Base-by-base conservation (phyloP, 1,140 invertebrate species). In the Holcopasites calliopsidis region DNA sequence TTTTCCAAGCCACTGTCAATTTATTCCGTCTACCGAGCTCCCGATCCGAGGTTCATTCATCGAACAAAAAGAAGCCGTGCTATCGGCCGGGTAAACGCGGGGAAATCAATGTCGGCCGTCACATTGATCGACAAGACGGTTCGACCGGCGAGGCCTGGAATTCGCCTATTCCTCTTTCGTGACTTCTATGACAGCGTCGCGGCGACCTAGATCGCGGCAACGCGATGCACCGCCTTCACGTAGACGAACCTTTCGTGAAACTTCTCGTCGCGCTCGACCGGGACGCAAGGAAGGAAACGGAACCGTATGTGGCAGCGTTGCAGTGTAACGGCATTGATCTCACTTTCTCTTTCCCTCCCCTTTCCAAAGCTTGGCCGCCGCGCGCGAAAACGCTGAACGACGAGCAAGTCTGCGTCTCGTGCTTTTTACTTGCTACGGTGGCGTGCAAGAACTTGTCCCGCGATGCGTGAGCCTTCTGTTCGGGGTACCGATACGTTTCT, bases 301-400 rank as follows among this genome's bases (percentile, higher is more conserved):
- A 70, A 60, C 52, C 62, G 64, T 64, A 64, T 82, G 75, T 77
- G 64, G 50, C 70, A 78, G 80, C 78, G 50, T 79, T 79, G 81
- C 80, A 76, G 47, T 52, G 42, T 58, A 77, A 77, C 74, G 80
- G 50, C 79, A 79, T 82, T 82, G 74, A 77, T 81, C 74, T 74
- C 54, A 31, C 54, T 61, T 47, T 76, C 54, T 76, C 55, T 33
- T 31, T 16, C 38, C 38, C 11, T 42, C 23, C 58, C 5, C 26
- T 13, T 33, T 21, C 13, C 3, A 26, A 55, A 23, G 40, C 10
- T 70, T 21, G 44, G 16, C 44, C 28, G 54, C 40, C 23, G 18
- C 28, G n/a, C 49, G n/a, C 40, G 16, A 21, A 31, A 18, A 47
- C 47, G 1, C 65, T 31, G 50, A 68, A 68, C 33, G 50, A 42